Conservation (phyloP, 2,113 vertebrate species). For the Elaphurus davidianus region DNA sequence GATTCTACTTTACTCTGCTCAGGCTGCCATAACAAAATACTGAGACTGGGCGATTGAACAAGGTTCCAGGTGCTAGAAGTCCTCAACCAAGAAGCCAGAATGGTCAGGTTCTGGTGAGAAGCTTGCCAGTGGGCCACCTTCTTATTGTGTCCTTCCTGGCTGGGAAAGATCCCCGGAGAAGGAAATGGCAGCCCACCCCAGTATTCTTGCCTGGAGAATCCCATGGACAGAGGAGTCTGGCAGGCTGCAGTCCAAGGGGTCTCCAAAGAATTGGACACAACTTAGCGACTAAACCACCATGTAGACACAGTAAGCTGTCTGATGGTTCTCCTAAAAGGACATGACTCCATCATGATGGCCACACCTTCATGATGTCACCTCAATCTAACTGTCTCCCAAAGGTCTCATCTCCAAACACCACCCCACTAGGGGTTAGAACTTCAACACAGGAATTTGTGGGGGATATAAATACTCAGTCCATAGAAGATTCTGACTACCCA, state of each 20-base stretch:
- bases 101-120: not conserved
- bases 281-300: not conserved
- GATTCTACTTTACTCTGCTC: not conserved
- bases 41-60: not conserved
- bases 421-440: not conserved
- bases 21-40: not conserved
- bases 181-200: not conserved
- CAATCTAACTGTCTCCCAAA: not conserved
- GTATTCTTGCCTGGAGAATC: not conserved
- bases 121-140: not conserved
- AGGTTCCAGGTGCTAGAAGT: not conserved
- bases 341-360: not conserved
- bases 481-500: not conserved
- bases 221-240: not conserved
- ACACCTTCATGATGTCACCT: not conserved
- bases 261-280: not conserved
- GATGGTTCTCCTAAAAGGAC: not conserved
- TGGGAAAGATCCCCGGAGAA: not conserved
- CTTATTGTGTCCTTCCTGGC: not conserved
- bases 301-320: not conserved
- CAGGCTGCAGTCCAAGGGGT: not conserved
- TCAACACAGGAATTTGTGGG: not conserved
- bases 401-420: not conserved
- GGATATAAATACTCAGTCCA: not conserved
- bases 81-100: not conserved